Percentiles rank a stretch among this genome's conserved stretches.
These are phyloP conservation scores for Cariama cristata DNA, from an alignment of 2,113 vertebrate species.

Conservation along the genomic window DNA sequence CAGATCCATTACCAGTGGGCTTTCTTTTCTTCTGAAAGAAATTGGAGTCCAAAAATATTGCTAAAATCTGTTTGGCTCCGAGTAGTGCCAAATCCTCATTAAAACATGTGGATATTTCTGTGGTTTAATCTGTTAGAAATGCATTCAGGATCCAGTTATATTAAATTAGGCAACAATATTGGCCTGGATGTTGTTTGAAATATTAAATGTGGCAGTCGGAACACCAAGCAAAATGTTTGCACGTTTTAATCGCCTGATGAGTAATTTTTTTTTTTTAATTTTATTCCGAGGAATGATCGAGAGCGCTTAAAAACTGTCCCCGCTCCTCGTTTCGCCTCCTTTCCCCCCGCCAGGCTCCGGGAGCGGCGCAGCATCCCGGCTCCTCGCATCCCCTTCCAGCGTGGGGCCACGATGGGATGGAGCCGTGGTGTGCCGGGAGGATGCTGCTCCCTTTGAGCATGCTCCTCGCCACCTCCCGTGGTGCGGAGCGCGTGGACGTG, in stretches of 20 bases:
- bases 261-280: background rate
- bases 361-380: background rate
- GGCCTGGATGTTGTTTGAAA: slow-evolving; percentile 60
- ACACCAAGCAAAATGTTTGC: slow-evolving; percentile 58
- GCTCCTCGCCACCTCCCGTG: background rate
- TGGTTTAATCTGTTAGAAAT: slow-evolving; percentile 63
- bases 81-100: slow-evolving; percentile 50
- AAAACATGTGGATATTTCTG: slow-evolving; percentile 67
- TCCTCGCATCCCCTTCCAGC: background rate
- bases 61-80: slow-evolving; percentile 46
- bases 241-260: slow-evolving; percentile 41
- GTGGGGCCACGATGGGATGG: background rate
- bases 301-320: background rate
- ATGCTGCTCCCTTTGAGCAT: slow-evolving; percentile 48
- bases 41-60: slow-evolving; percentile 34
- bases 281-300: background rate
- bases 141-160: slow-evolving; percentile 37
- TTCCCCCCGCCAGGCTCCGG: background rate
- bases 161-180: slow-evolving; percentile 69
- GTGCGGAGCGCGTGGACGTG: background rate
- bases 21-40: slow-evolving; percentile 21
- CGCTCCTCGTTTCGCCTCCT: background rate
- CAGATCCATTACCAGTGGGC: background rate
- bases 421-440: background rate
- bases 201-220: slow-evolving; percentile 62